A percentile compares a stretch with the other conserved stretches of the same genome.
Conservation (phyloP, 2,113 vertebrate species). For the Eleginops maclovinus region DNA sequence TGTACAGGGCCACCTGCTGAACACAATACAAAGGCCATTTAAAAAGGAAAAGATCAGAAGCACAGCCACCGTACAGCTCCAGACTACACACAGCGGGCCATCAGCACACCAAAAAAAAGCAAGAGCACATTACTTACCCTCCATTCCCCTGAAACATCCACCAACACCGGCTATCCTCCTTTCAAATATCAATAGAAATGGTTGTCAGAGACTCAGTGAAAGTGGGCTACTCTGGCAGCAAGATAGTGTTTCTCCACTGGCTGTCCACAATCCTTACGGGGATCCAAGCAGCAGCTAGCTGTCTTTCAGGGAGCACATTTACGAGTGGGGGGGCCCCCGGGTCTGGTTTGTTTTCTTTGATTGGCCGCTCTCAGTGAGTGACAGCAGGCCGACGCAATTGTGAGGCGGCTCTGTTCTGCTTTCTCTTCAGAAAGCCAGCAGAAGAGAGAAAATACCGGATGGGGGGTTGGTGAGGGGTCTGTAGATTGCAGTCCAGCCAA, state of each 20-base stretch:
- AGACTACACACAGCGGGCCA: slow-evolving; percentile 9
- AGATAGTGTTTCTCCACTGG: neutral
- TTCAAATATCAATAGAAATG: neutral
- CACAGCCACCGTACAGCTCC: slow-evolving; percentile 20
- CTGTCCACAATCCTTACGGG: slow-evolving; percentile 8
- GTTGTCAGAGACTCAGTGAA: neutral
- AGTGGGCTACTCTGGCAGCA: neutral
- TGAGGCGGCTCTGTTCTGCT: slow-evolving; percentile 11
- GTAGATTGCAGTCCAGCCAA: slow-evolving; percentile 52
- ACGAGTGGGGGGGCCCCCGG: slow-evolving; percentile 4
- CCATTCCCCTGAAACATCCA: slow-evolving; percentile 45
- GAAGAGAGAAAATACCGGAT: slow-evolving; percentile 7
- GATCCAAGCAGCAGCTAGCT: slow-evolving; percentile 11
- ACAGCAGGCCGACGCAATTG: slow-evolving; percentile 35
- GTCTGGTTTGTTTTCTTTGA: neutral
- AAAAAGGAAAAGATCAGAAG: slow-evolving; percentile 33
- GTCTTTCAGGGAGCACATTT: slow-evolving; percentile 29
- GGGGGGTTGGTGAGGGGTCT: neutral
- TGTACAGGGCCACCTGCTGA: slow-evolving; percentile 69
- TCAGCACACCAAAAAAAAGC: slow-evolving; percentile 7
- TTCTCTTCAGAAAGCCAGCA: slow-evolving; percentile 48
- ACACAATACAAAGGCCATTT: slow-evolving; percentile 61
- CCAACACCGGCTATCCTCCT: neutral
- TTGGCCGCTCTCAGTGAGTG: slow-evolving; percentile 46
- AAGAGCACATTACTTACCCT: slow-evolving; percentile 51